Percentiles rank a stretch among this genome's conserved stretches.
phyloP scores from a whole-genome alignment of 2,797 vertebrate species.

The Thaleichthys pacificus region DNA sequence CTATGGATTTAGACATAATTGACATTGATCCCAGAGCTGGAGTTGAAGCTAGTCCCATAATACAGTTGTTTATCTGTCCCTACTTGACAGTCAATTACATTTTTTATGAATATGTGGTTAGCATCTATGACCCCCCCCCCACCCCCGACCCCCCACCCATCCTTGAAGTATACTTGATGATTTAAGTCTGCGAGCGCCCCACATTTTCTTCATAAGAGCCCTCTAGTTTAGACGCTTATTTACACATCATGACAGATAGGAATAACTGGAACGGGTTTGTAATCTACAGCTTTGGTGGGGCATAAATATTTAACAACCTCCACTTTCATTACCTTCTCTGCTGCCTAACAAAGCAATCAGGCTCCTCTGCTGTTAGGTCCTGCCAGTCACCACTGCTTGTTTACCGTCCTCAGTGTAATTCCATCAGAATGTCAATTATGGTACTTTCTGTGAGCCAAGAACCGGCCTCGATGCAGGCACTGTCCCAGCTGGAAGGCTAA shows the following conservation, averaged over 20 bases:
- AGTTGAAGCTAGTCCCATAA: conserved; percentile 39
- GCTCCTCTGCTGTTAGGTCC: conserved; percentile 19
- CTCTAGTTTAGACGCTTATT: conserved; percentile 42
- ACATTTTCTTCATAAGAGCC: conserved; percentile 32
- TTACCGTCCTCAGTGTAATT: conserved; percentile 27
- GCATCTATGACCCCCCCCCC: conserved; percentile 36
- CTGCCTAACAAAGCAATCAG: conserved; percentile 43
- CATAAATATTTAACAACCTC: conserved; percentile 51
- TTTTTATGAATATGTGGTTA: conserved; percentile 52
- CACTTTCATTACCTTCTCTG: conserved; percentile 36
- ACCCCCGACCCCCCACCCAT: conserved; percentile 23
- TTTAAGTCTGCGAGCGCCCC: conserved; percentile 36
- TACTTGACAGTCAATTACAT: conserved; percentile 57
- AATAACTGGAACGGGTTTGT: conserved; percentile 43
- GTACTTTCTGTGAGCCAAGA: conserved; percentile 19
- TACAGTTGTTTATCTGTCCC: conserved; percentile 35
- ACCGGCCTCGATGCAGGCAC: background rate
- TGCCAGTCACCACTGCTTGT: conserved; percentile 22
- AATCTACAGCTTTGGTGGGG: conserved; percentile 36
- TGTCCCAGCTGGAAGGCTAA: conserved; percentile 2
- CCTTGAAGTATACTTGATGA: conserved; percentile 49
- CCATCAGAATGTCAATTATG: conserved; percentile 35
- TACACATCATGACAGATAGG: conserved; percentile 36
- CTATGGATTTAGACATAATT: conserved; percentile 49
- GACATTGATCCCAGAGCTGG: conserved; percentile 42